phyloP scores from a whole-genome alignment of 2,888 invertebrate species.

The Tachina lurida region DNA sequence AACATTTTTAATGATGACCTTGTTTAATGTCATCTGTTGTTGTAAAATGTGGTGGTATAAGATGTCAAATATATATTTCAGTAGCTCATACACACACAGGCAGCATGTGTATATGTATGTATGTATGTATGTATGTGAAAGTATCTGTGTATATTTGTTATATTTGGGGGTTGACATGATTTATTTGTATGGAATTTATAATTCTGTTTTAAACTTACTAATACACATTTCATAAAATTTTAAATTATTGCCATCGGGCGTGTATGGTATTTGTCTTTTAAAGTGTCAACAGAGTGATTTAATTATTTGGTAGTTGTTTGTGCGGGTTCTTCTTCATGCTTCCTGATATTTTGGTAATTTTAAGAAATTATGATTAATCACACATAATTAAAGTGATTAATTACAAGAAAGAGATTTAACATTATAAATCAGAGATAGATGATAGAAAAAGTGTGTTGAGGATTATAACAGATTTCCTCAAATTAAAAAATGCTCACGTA shows the following conservation, averaged over 20 bases:
- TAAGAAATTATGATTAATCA: conserved; percentile 72
- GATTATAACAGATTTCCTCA: conserved; percentile 42
- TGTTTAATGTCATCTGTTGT: conserved; percentile 20
- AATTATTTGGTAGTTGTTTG: conserved; percentile 36
- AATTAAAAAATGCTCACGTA: neutral
- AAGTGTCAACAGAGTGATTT: conserved; percentile 66
- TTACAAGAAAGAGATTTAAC: conserved; percentile 63
- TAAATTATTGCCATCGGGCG: conserved; percentile 70
- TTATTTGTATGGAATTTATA: conserved; percentile 67
- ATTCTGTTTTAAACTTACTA: conserved; percentile 49
- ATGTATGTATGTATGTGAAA: neutral
- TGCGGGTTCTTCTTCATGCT: neutral
- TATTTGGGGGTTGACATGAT: conserved; percentile 72
- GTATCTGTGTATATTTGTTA: neutral
- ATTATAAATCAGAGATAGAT: conserved; percentile 17
- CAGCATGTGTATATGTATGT: neutral
- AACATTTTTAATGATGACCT: conserved; percentile 25
- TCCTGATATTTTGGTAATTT: conserved; percentile 18
- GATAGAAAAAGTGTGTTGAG: conserved; percentile 66
- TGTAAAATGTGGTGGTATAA: conserved; percentile 28
- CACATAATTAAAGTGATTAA: conserved; percentile 73
- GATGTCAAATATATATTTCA: conserved; percentile 13
- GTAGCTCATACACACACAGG: neutral
- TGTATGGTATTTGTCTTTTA: conserved; percentile 70
- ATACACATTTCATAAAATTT: conserved; percentile 57